These are phyloP conservation scores for Mellilla xanthometata DNA, from an alignment of 2,888 invertebrate species.

Conservation along the genomic window DNA sequence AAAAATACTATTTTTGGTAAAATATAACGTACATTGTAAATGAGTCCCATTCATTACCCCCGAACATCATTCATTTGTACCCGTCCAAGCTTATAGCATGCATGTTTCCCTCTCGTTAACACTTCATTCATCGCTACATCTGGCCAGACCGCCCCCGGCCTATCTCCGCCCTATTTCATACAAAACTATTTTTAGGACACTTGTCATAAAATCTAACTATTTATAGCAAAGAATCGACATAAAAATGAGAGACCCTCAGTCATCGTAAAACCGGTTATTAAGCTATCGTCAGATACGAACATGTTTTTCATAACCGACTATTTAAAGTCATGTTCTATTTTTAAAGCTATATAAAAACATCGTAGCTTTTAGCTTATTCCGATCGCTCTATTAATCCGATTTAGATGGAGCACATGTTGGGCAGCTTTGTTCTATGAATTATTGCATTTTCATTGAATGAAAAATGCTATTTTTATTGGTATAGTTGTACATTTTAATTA, in stretches of 20 bases:
- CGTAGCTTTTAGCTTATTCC: not conserved
- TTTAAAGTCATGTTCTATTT: slow-evolving; percentile 4
- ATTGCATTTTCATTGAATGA: not conserved
- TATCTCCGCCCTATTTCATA: slow-evolving; percentile 44
- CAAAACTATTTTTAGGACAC: slow-evolving; percentile 26
- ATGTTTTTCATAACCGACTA: slow-evolving; percentile 10
- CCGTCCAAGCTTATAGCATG: slow-evolving; percentile 20
- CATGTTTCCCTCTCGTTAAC: slow-evolving; percentile 50
- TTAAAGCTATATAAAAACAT: slow-evolving; percentile 2
- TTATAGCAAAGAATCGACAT: slow-evolving; percentile 29
- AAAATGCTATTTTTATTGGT: too few species aligned
- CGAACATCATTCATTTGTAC: slow-evolving; percentile 19
- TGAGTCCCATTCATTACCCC: slow-evolving; percentile 10
- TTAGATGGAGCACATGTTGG: not conserved
- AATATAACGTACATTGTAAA: slow-evolving; percentile 5
- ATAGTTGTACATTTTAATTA: too few species aligned
- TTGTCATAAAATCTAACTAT: slow-evolving; percentile 26
- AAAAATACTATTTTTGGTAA: too few species aligned
- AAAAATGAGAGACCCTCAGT: slow-evolving; percentile 21
- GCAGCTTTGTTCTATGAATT: slow-evolving; percentile 6
- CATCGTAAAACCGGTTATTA: slow-evolving; percentile 20
- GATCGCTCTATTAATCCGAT: slow-evolving; percentile 1
- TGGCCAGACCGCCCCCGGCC: slow-evolving; percentile 53
- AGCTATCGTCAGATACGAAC: slow-evolving; percentile 10
- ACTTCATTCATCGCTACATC: slow-evolving; percentile 69